Conservation (phyloP, 2,797 vertebrate species). For the Cuniculus paca region DNA sequence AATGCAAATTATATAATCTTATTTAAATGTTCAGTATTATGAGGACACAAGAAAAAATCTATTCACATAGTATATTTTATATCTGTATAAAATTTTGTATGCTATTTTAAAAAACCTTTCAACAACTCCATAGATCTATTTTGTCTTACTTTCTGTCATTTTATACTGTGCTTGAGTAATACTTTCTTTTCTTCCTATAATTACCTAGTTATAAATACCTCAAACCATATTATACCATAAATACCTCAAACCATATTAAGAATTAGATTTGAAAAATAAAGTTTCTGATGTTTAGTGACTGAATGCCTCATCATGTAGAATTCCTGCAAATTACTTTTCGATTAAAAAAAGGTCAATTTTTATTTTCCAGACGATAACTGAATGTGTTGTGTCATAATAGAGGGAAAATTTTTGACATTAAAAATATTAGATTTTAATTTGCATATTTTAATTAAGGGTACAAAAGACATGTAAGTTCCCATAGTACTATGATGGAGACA, state of each 20-base stretch:
- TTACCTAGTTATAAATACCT: neutral
- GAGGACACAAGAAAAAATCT: neutral
- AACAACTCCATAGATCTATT: neutral
- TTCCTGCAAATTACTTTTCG: neutral
- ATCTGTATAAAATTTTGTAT: neutral
- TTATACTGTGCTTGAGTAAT: neutral
- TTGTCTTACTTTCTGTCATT: neutral
- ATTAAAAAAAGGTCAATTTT: neutral
- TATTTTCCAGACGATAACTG: neutral
- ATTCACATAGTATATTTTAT: neutral
- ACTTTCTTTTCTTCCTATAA: neutral
- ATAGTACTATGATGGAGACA: neutral
- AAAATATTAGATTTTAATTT: neutral
- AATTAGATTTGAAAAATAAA: neutral
- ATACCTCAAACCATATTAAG: neutral
- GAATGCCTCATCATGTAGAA: accelerated
- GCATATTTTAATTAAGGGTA: neutral
- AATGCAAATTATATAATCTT: neutral
- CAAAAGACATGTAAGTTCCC: neutral
- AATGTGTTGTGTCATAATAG: neutral
- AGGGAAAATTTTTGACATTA: too few species aligned
- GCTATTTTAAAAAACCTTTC: neutral
- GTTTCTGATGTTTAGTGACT: neutral
- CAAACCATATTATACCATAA: neutral
- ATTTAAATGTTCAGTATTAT: neutral